Conservation (phyloP, 1,140 invertebrate genomes). For the Papilio helenus region DNA sequence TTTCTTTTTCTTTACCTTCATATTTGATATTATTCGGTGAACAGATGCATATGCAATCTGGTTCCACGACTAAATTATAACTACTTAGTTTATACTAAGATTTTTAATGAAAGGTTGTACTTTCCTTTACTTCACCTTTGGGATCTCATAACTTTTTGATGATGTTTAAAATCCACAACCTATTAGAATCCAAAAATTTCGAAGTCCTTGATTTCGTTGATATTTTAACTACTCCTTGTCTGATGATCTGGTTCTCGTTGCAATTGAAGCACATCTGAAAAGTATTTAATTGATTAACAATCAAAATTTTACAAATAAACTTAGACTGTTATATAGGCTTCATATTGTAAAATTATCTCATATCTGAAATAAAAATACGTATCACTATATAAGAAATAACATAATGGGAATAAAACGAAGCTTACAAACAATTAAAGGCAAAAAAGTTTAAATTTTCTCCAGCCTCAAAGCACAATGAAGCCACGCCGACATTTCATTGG, state of each 20-base stretch:
- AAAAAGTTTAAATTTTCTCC: not conserved
- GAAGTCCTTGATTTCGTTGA: too few relatives aligned
- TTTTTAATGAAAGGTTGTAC: too few relatives aligned
- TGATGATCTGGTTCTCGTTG: not conserved
- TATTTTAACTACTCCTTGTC: not conserved
- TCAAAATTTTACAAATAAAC: not conserved
- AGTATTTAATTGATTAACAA: not conserved
- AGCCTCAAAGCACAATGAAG: conserved; percentile 11
- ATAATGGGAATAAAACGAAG: not conserved
- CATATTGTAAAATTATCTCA: not conserved
- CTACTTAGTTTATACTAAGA: too few relatives aligned
- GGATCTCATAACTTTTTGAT: too few relatives aligned
- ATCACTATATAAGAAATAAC: not conserved
- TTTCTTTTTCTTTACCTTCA: not conserved
- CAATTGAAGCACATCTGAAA: not conserved
- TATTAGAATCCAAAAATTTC: too few relatives aligned
- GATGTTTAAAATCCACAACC: too few relatives aligned
- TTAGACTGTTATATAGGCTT: not conserved
- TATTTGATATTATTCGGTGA: not conserved
- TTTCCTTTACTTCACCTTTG: too few relatives aligned
- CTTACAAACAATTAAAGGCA: not conserved
- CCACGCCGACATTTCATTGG: conserved; percentile 53
- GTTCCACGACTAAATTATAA: too few relatives aligned
- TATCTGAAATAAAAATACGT: too few relatives aligned
- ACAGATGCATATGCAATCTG: not conserved